phyloP scores from a whole-genome alignment of 1,140 invertebrate species.

The Ruditapes philippinarum region DNA sequence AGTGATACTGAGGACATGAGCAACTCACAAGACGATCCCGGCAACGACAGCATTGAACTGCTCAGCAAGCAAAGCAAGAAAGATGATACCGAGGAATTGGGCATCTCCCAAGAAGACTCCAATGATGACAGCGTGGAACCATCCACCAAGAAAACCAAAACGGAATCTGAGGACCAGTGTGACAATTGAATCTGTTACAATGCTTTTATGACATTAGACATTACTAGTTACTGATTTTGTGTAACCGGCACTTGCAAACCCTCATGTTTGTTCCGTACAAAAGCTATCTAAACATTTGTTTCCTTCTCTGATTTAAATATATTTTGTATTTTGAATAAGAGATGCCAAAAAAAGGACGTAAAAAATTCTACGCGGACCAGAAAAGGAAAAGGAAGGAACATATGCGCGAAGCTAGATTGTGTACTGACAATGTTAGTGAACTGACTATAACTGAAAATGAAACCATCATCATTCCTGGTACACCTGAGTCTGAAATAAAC shows the following conservation, averaged over 20 bases:
- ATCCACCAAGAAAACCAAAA: slow-evolving; percentile 38
- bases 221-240: slow-evolving; percentile 38
- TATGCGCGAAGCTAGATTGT: slow-evolving; percentile 32
- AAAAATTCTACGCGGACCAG: slow-evolving; percentile 37
- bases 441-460: slow-evolving; percentile 41
- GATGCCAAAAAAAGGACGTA: slow-evolving; percentile 40
- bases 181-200: slow-evolving; percentile 8
- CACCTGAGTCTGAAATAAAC: slow-evolving; percentile 40
- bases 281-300: slow-evolving; percentile 33
- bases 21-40: background rate
- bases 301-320: slow-evolving; percentile 38
- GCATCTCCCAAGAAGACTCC: slow-evolving; percentile 10
- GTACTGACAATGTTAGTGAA: slow-evolving; percentile 38
- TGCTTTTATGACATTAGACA: background rate
- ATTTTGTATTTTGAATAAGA: slow-evolving; percentile 39
- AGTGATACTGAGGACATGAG: slow-evolving; percentile 29
- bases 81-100: slow-evolving; percentile 34
- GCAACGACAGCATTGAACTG: slow-evolving; percentile 33
- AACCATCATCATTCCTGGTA: slow-evolving; percentile 40
- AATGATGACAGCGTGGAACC: slow-evolving; percentile 36
- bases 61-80: slow-evolving; percentile 28
- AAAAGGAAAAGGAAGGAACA: slow-evolving; percentile 37
- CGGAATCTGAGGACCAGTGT: slow-evolving; percentile 30
- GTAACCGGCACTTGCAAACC: slow-evolving; percentile 32
- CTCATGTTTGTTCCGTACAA: slow-evolving; percentile 40